Conservation (phyloP, 2,113 vertebrate genomes). For the Scartelaos histophorus region DNA sequence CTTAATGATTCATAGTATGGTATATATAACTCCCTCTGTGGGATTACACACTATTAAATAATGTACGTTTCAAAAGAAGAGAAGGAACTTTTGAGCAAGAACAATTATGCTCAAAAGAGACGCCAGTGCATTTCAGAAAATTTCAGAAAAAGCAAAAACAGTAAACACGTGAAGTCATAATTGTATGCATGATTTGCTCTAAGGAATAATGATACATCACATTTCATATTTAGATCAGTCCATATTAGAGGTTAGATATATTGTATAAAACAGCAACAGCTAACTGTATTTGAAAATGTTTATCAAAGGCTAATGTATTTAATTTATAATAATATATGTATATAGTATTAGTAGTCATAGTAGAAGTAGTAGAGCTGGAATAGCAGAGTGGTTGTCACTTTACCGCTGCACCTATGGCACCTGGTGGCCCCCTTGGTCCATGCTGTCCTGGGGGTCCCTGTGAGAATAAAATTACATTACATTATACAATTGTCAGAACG, state of each 20-base stretch:
- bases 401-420: conserved; percentile 85
- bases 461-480: conserved; percentile 26
- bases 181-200: not conserved
- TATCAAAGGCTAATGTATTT: too few species aligned
- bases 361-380: not conserved
- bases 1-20: conserved; percentile 76
- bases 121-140: conserved; percentile 11
- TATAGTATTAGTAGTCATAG: not conserved
- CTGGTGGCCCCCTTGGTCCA: conserved; percentile 84
- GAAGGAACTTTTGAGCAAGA: conserved; percentile 28
- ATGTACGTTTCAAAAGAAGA: conserved; percentile 66
- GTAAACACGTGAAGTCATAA: not conserved
- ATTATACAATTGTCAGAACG: conserved; percentile 11
- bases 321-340: not conserved
- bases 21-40: conserved; percentile 75
- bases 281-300: not conserved
- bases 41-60: conserved; percentile 75
- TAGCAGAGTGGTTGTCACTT: conserved; percentile 14
- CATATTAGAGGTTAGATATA: not conserved
- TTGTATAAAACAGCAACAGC: not conserved
- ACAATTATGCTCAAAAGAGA: conserved; percentile 6
- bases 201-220: not conserved
- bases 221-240: not conserved
- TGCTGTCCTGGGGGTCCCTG: conserved; percentile 88
- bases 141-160: not conserved